Base-by-base conservation (phyloP, 2,113 vertebrate species). In the Capreolus pygargus region DNA sequence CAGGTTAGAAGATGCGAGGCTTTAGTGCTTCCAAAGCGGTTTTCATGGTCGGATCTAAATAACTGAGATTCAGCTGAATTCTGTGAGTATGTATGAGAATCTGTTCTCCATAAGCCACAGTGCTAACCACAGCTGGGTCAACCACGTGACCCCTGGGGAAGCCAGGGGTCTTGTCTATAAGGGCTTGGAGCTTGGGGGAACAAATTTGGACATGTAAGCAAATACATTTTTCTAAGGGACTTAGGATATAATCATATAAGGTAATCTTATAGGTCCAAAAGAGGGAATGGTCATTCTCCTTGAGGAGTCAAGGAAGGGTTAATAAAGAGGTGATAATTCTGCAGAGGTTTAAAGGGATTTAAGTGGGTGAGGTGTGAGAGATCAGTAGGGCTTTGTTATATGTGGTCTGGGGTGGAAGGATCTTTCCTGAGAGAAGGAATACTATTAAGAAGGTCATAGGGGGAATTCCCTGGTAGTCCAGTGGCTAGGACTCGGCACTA, bases 231-330 rank as follows among this genome's bases (percentile, higher is more conserved):
- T 54, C 45, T 55, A 79, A 85, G 25, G 3, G 30, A 89, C 30
- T 84, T 91, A 82, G 36, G 54, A 55, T 61, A 83, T 25, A 88
- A 78, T 84, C 57, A 82, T 28, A 21, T 91, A 78, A 91, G 76
- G 78, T 47, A 61, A 55, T 74, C 67, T 74, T 74, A 74, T 11
- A 3, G 36, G 7, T 81, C 5, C 33, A n/a, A 83, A 83, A 55
- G 52, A 43, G 39, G 91, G 43, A 89, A 83, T 85, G 21, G 14
- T 52, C 39, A 33, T 84, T 85, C n/a, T 89, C 33, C 43, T 25
- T 89, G 28, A 60, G 27, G 43, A 85, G 25, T 81, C 39, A 60
- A 92, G 45, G 45, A 90, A 92, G 30, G 3, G 15, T 57, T 52
- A 79, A 86, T 54, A 70, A 86, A 70, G 33, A 43, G 16, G 25